These are phyloP conservation scores for Cynoglossus semilaevis DNA, from an alignment of 2,113 vertebrate species.

Conservation along the genomic window DNA sequence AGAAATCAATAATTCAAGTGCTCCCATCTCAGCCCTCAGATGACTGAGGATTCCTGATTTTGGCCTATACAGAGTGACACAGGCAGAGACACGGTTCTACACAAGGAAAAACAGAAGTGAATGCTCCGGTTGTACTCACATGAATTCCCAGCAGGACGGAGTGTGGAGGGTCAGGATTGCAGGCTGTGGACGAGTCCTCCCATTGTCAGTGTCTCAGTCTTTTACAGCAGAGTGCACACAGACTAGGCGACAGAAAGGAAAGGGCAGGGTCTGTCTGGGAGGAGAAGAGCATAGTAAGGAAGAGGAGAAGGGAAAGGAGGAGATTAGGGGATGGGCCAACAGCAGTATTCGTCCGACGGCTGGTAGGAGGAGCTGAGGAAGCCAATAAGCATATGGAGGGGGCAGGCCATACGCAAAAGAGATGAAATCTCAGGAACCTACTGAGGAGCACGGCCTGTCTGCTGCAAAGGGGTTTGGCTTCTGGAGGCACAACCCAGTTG, in stretches of 20 bases:
- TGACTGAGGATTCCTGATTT: slow-evolving; percentile 27
- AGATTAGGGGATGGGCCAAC: slow-evolving; percentile 36
- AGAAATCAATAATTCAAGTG: slow-evolving; percentile 67
- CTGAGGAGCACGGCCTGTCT: slow-evolving; percentile 46
- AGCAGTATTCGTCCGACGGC: slow-evolving; percentile 46
- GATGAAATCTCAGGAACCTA: slow-evolving; percentile 44
- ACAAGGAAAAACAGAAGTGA: slow-evolving; percentile 10
- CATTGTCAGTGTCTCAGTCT: slow-evolving; percentile 60
- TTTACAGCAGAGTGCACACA: slow-evolving; percentile 48
- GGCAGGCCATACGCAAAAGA: slow-evolving; percentile 44
- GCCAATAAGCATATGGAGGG: slow-evolving; percentile 55
- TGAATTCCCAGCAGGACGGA: slow-evolving; percentile 50
- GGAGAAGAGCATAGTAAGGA: slow-evolving; percentile 56
- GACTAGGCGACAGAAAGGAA: slow-evolving; percentile 52
- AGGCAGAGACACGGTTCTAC: slow-evolving; percentile 27
- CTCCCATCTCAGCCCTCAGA: slow-evolving; percentile 29
- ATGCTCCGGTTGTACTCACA: slow-evolving; percentile 69
- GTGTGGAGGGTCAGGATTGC: slow-evolving; percentile 60
- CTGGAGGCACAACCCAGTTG: slow-evolving; percentile 29
- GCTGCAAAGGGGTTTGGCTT: slow-evolving; percentile 69
- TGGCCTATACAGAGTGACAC: slow-evolving; percentile 36
- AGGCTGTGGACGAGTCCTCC: slow-evolving; percentile 31
- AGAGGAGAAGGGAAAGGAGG: slow-evolving; percentile 55
- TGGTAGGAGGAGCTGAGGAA: slow-evolving; percentile 47
- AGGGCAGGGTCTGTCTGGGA: slow-evolving; percentile 71